Conservation (phyloP, 2,113 vertebrate genomes). For the Onychostruthus taczanowskii region DNA sequence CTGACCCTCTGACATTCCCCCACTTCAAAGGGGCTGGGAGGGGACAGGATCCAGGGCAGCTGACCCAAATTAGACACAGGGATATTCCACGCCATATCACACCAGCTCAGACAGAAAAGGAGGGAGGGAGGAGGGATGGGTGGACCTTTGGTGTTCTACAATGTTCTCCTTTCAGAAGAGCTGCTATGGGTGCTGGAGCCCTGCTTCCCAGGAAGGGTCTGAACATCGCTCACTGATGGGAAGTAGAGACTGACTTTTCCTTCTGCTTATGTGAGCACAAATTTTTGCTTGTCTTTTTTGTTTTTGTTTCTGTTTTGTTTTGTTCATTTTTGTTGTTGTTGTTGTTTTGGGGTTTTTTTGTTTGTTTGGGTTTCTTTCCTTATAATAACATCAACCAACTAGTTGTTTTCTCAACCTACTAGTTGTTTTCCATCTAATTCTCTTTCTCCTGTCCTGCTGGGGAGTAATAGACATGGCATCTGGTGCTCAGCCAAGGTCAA, state of each 20-base stretch:
- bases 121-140: not conserved
- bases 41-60: not conserved
- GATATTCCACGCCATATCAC: not conserved
- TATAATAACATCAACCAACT: too few relatives aligned
- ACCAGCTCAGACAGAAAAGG: not conserved
- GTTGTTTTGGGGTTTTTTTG: too few relatives aligned
- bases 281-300: not conserved
- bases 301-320: not conserved
- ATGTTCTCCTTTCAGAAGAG: not conserved
- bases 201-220: not conserved
- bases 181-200: not conserved
- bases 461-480: not conserved
- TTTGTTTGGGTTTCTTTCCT: not conserved
- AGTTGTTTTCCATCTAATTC: not conserved
- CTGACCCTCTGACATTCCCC: not conserved
- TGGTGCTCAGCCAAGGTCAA: not conserved
- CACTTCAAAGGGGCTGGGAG: not conserved
- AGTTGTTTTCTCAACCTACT: not conserved
- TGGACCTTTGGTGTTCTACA: too few relatives aligned
- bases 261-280: not conserved
- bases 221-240: rapidly evolving
- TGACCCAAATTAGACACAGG: not conserved
- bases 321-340: too few relatives aligned
- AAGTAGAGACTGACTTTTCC: too few relatives aligned
- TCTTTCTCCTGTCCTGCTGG: not conserved